Percentiles rank a stretch among this genome's conserved stretches.
These are phyloP conservation scores for Oxycera nigricornis DNA, from an alignment of 2,888 invertebrate species.

Conservation along the genomic window DNA sequence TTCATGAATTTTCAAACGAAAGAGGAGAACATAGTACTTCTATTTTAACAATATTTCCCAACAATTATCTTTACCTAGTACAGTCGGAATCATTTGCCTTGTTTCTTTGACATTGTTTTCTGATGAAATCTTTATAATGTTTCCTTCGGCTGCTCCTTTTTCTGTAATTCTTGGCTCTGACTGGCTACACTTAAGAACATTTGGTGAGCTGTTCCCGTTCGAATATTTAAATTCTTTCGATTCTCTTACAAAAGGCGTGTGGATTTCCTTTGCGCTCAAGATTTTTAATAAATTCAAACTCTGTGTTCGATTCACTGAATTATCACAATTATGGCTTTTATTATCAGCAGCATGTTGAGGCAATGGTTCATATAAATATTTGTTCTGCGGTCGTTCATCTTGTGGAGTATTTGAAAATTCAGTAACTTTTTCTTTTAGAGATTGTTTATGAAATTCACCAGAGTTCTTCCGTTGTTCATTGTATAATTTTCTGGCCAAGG, in stretches of 20 bases:
- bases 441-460: background rate
- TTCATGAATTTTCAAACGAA: too few relatives aligned
- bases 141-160: too few relatives aligned
- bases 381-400: background rate
- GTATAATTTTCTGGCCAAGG: background rate
- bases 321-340: background rate
- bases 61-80: too few relatives aligned
- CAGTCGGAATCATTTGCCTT: too few relatives aligned
- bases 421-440: background rate
- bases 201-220: background rate
- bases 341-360: background rate
- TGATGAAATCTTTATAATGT: too few relatives aligned
- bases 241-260: background rate
- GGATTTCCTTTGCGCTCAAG: background rate
- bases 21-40: too few relatives aligned
- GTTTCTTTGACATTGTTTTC: too few relatives aligned
- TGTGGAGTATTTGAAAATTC: background rate
- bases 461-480: background rate
- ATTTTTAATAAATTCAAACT: background rate
- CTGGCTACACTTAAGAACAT: background rate
- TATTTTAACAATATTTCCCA: too few relatives aligned
- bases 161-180: conserved; percentile 5
- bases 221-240: background rate
- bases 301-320: background rate
- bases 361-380: background rate